Evolutionary conservation across 2,888 invertebrate species (phyloP).

Genomic region (Galeruca laticollis): DNA sequence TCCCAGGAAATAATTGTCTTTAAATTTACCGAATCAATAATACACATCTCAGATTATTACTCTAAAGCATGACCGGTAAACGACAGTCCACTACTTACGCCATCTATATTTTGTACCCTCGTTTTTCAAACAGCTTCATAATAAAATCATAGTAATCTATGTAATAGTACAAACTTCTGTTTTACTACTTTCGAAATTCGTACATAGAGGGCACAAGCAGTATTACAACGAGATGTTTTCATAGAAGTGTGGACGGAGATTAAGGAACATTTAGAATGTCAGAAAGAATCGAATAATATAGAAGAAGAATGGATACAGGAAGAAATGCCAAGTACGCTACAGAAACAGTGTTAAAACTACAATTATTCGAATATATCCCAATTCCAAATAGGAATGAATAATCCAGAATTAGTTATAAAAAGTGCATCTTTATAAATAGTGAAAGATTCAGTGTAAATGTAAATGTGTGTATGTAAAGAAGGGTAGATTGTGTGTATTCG

Average conservation of each 20-base stretch:
- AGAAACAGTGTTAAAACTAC: constrained; percentile 7
- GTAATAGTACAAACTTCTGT: too few relatives aligned
- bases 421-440: constrained; percentile 22
- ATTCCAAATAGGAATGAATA: neutral
- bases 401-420: neutral
- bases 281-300: constrained; percentile 12
- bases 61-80: too few relatives aligned
- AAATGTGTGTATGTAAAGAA: constrained; percentile 35
- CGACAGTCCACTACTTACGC: too few relatives aligned
- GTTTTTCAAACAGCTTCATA: too few relatives aligned
- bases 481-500: constrained; percentile 35
- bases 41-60: too few relatives aligned
- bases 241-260: neutral
- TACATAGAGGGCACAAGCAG: neutral
- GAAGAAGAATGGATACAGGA: constrained; percentile 21
- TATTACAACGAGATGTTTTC: neutral
- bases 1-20: too few relatives aligned
- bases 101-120: too few relatives aligned
- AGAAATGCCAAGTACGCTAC: constrained; percentile 9
- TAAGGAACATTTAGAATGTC: constrained; percentile 23
- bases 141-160: too few relatives aligned
- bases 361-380: constrained; percentile 17
- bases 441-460: constrained; percentile 29
- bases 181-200: too few relatives aligned
- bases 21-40: too few relatives aligned